These are phyloP conservation scores for Sorex maritimensis DNA, from an alignment of 2,797 vertebrate species.

Conservation along the genomic window DNA sequence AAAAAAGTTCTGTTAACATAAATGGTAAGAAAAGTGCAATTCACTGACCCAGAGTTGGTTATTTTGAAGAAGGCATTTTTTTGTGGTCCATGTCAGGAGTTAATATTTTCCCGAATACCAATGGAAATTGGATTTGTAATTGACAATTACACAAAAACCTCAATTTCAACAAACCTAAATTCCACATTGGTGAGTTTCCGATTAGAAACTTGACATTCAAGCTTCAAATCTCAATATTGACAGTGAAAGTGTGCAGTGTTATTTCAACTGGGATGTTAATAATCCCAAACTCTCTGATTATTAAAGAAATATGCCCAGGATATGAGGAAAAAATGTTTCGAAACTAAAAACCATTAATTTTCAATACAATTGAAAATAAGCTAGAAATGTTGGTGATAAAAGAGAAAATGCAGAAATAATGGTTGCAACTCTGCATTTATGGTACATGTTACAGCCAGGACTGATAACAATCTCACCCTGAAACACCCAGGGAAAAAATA, in stretches of 20 bases:
- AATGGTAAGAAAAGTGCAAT: slow-evolving; percentile 47
- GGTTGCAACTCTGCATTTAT: not conserved
- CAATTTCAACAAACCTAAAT: slow-evolving; percentile 67
- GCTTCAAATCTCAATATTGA: slow-evolving; percentile 56
- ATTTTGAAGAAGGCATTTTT: slow-evolving; percentile 38
- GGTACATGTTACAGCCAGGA: slow-evolving; percentile 26
- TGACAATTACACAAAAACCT: slow-evolving; percentile 34
- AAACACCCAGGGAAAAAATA: slow-evolving; percentile 46
- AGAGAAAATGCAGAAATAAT: slow-evolving; percentile 43
- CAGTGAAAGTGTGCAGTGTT: slow-evolving; percentile 41
- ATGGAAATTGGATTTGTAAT: slow-evolving; percentile 27
- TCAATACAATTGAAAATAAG: not conserved
- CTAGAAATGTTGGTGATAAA: not conserved
- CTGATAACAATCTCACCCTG: not conserved
- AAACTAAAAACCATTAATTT: slow-evolving; percentile 57
- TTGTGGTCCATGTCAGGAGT: not conserved
- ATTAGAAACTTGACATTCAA: slow-evolving; percentile 35
- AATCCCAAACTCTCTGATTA: slow-evolving; percentile 52
- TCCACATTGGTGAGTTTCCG: slow-evolving; percentile 49
- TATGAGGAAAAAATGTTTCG: slow-evolving; percentile 31
- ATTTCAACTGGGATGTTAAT: slow-evolving; percentile 59
- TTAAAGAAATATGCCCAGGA: not conserved
- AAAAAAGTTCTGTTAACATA: slow-evolving; percentile 50
- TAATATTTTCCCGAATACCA: slow-evolving; percentile 54
- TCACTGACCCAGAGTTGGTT: slow-evolving; percentile 25